Base-by-base conservation (phyloP, 1,140 invertebrate species). In the Spodoptera frugiperda region DNA sequence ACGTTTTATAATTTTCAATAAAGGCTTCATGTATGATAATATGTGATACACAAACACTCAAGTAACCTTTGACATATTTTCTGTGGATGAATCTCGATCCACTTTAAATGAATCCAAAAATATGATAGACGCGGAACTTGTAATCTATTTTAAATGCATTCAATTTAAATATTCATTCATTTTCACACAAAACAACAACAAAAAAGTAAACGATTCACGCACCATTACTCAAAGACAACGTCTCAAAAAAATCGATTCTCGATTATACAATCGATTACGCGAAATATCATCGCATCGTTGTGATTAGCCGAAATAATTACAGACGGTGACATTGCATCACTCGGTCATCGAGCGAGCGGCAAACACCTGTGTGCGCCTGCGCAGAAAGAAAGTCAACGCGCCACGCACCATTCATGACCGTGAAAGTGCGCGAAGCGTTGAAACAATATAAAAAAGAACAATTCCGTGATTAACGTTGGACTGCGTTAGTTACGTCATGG, bases 361-460 rank as follows among this genome's bases (percentile, higher is more conserved):
- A 76, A 71, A 76, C 75, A 86, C 81, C 55, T 73, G 30, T 39
- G 44, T 72, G 68, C 68, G 30, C 51, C 44, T 30, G 70, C 17
- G 53, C 39, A 78, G 75, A 88, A 39, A 84, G 87, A 88, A 89
- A 89, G 87, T 83, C 78, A 54, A 76, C 59, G 82, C 81, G 14
- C 57, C 55, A 83, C 79, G 77, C 79, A 77, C 61, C 61, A 65
- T 65, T 73, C 83, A 84, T 89, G 87, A 88, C 85, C 84, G 83
- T 87, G 89, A 90, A 90, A 90, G 89, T 82, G 25, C 61, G 63
- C 70, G 57, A n/a, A 72, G 72, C 67, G 70, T 73, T 78, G 79
- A 80, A 84, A 87, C 85, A 88, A 88, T 87, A 83, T 80, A 84
- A 84, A 59, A 82, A 84, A 80, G 71, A 70, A 72, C 76, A 73